Evolutionary conservation across 1,140 invertebrate genomes (phyloP), one percentile per base, ranked within the genome.

Genomic region (Listronotus oregonensis): DNA sequence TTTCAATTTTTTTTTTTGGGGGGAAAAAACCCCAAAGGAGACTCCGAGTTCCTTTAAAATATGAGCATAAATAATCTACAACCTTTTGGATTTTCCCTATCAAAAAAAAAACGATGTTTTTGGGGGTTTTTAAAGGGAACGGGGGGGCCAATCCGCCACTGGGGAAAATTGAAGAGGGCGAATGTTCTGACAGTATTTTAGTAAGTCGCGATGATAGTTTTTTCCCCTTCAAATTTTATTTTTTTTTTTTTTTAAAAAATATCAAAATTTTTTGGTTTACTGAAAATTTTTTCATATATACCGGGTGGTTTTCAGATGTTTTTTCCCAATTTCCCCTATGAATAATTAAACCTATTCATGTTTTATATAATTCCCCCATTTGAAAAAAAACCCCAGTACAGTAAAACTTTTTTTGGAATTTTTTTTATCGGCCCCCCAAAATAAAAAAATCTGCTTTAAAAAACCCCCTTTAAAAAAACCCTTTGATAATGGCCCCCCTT

Each of bases 151-250:
- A 9, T 70, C 12, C n/a, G 15, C 17, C 31, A 37, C 60, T 37
- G 66, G 73, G 59, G 77, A n/a, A 79, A 66, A 69, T 79, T 14
- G 85, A 89, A 80, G 87, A 90, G 78, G 88, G 87, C 21, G 88
- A 90, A 82, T 88, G 85, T 77, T 85, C 84, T 66, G 83, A 84
- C 50, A 69, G 44, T 68, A 64, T 40, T 67, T 62, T 55, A 18
- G 17, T 46, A 12, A 62, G 49, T 32, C 5, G 32, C 10, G 67
- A 69, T 27, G 71, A 69, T 49, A 57, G 66, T 17, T 62, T 21
- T 64, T 51, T 70, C 67, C 17, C 71, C 72, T 27, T 67, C 63
- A 21, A 71, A 67, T 75, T 72, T 39, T 56, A 10, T 31, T 39
- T 58, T 60, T 49, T 39, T 67, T 50, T 54, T 60, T 68, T 34